Percentiles rank a stretch among this genome's conserved stretches.
These are phyloP conservation scores for Sinosuthora webbiana DNA, from an alignment of 2,113 vertebrate species.

Conservation along the genomic window DNA sequence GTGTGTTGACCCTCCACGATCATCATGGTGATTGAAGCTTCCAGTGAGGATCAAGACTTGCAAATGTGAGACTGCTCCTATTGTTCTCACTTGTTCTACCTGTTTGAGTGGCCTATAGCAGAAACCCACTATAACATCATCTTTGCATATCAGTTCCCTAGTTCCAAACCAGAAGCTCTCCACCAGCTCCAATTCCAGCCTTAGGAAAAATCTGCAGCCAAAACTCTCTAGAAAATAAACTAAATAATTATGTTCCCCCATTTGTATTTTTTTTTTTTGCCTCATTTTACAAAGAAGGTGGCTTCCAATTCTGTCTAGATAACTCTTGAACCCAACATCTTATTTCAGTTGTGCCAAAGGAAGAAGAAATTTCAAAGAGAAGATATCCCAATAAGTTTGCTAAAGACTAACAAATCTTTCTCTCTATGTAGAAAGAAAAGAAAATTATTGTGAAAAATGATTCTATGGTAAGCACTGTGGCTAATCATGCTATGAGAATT, in stretches of 20 bases:
- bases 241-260: not conserved
- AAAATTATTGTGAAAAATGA: not conserved
- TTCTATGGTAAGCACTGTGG: not conserved
- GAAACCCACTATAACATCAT: not conserved
- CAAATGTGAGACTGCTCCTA: not conserved
- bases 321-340: not conserved
- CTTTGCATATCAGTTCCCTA: not conserved
- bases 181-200: not conserved
- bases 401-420: not conserved
- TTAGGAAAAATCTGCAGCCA: not conserved
- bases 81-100: not conserved
- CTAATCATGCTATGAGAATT: not conserved
- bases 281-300: not conserved
- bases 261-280: not conserved
- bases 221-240: not conserved
- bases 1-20: not conserved
- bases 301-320: not conserved
- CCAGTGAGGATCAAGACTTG: not conserved
- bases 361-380: not conserved
- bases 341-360: not conserved
- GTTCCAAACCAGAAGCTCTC: not conserved
- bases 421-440: not conserved
- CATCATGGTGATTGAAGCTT: not conserved
- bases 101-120: not conserved
- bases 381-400: not conserved